Percentiles rank a stretch among this genome's conserved stretches.
Evolutionary conservation across 2,113 vertebrate genomes (phyloP).

Genomic region (Lathamus discolor): DNA sequence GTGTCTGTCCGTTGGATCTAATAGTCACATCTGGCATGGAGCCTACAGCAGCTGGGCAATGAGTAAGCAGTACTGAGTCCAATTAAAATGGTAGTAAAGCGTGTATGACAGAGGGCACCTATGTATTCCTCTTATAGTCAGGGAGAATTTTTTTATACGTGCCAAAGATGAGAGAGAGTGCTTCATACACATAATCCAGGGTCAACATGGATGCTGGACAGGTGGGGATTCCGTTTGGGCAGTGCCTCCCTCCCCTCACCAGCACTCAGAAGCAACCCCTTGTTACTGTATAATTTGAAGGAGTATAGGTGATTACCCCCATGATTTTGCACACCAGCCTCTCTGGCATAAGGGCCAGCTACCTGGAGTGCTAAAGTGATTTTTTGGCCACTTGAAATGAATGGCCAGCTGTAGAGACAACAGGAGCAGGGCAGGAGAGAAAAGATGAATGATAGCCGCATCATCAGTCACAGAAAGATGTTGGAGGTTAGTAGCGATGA

Average conservation of each 20-base stretch:
- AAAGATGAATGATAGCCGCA: not conserved
- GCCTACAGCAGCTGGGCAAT: constrained; percentile 51
- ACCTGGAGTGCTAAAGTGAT: not conserved
- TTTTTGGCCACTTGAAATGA: not conserved
- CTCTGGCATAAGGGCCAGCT: not conserved
- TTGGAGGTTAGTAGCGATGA: not conserved
- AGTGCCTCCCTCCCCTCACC: not conserved
- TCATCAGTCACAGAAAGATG: not conserved
- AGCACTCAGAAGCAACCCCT: not conserved
- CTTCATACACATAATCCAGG: not conserved
- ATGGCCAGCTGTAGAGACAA: constrained; percentile 49
- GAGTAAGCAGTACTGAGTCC: constrained; percentile 57
- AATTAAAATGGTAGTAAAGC: constrained; percentile 40
- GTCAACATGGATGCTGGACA: not conserved
- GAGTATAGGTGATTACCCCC: not conserved
- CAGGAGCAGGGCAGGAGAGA: constrained; percentile 3
- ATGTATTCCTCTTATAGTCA: not conserved
- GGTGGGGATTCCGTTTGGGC: not conserved
- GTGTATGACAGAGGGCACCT: not conserved
- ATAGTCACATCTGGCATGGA: not conserved
- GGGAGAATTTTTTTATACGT: not conserved
- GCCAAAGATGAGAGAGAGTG: not conserved
- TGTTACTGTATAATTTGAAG: not conserved
- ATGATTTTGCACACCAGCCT: not conserved
- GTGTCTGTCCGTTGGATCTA: constrained; percentile 21